Percentiles rank a stretch among this genome's conserved stretches.
Conservation (phyloP, 2,888 invertebrate species). For the Diarsia mendica region DNA sequence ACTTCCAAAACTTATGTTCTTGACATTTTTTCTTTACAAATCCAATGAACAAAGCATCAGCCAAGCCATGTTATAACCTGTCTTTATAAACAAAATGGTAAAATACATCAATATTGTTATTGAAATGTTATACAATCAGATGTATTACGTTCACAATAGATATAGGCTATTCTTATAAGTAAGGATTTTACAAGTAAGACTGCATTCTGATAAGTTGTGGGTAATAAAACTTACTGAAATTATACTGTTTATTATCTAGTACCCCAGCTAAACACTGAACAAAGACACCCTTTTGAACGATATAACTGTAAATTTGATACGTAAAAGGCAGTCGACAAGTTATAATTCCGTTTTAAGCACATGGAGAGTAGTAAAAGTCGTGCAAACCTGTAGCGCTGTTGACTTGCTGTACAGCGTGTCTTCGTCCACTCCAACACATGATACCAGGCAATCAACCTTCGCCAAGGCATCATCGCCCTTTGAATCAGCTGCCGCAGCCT, state of each 20-base stretch:
- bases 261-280: neutral
- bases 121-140: constrained; percentile 36
- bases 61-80: constrained; percentile 1
- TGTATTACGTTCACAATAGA: constrained; percentile 26
- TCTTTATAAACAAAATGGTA: constrained; percentile 34
- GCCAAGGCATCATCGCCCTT: constrained; percentile 94
- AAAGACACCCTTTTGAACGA: neutral
- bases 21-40: neutral
- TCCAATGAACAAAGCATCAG: constrained; percentile 22
- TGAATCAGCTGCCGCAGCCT: constrained; percentile 87
- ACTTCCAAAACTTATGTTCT: neutral
- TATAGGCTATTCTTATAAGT: constrained; percentile 8
- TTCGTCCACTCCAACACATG: constrained; percentile 98
- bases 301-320: constrained; percentile 12
- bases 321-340: constrained; percentile 16
- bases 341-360: constrained; percentile 63
- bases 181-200: neutral
- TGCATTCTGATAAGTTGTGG: constrained; percentile 23
- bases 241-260: neutral
- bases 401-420: constrained; percentile 99
- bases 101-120: constrained; percentile 42
- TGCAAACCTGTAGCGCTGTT: constrained; percentile 95
- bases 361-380: constrained; percentile 69
- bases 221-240: constrained; percentile 2
- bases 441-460: constrained; percentile 97